Percentiles rank a stretch among this genome's conserved stretches.
Conservation (phyloP, 1,140 invertebrate genomes). For the Chrysomallon squamiferum region DNA sequence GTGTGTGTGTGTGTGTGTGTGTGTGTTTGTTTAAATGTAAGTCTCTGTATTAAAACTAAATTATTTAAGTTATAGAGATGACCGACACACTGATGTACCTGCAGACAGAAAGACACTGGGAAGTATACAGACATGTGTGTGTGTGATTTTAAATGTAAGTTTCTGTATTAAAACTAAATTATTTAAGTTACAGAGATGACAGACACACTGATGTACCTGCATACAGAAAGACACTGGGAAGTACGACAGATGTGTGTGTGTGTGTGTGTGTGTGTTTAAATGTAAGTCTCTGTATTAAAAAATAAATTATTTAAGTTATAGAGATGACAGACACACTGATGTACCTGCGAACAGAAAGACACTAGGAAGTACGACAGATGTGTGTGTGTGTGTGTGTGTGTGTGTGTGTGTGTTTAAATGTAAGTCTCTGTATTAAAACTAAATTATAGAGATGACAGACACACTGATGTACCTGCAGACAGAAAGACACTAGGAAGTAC, state of each 20-base stretch:
- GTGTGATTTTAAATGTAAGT: conserved; percentile 34
- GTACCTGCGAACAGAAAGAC: conserved; percentile 54
- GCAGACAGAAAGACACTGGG: conserved; percentile 51
- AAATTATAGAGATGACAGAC: too few species aligned
- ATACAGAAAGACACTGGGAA: conserved; percentile 49
- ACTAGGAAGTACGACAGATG: conserved; percentile 36
- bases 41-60: too few species aligned
- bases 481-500: conserved; percentile 49
- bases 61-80: too few species aligned
- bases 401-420: too few species aligned
- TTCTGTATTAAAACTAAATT: conserved; percentile 54
- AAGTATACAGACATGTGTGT: conserved; percentile 32
- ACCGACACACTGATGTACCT: too few species aligned
- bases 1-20: too few species aligned
- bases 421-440: too few species aligned
- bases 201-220: conserved; percentile 52
- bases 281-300: conserved; percentile 46
- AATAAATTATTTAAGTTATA: too few species aligned
- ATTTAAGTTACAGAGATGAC: too few species aligned
- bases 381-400: conserved; percentile 20
- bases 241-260: conserved; percentile 21
- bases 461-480: conserved; percentile 55
- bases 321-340: too few species aligned
- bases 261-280: conserved; percentile 32
- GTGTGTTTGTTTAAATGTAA: too few species aligned